Evolutionary conservation across 1,140 invertebrate genomes (phyloP).

Genomic region (silkworm (Bombyx mori)): ASM3026992v2 NC_085112.1:8653501-8654000

Average conservation of each 20-base stretch:
- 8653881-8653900: constrained; percentile 8
- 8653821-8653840: constrained; percentile 17
- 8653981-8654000: constrained; percentile 26
- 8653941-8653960: constrained; percentile 18
- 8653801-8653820: constrained; percentile 17
- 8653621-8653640: constrained; percentile 10
- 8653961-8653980: constrained; percentile 26
- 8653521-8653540: constrained; percentile 19
- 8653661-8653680: constrained; percentile 9
- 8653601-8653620: constrained; percentile 24
- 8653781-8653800: constrained; percentile 15
- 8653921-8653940: constrained; percentile 19
- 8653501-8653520: constrained; percentile 22
- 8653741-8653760: constrained; percentile 16
- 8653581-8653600: constrained; percentile 27
- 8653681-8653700: constrained; percentile 8
- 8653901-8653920: constrained; percentile 14
- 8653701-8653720: constrained; percentile 2
- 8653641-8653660: constrained; percentile 15
- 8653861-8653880: constrained; percentile 17
- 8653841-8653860: constrained; percentile 20
- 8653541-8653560: constrained; percentile 20
- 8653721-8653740: constrained; percentile 2
- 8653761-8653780: constrained; percentile 16
- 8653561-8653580: constrained; percentile 33